phyloP scores from a whole-genome alignment of 2,797 vertebrate species.

The Carcharodon carcharias region DNA sequence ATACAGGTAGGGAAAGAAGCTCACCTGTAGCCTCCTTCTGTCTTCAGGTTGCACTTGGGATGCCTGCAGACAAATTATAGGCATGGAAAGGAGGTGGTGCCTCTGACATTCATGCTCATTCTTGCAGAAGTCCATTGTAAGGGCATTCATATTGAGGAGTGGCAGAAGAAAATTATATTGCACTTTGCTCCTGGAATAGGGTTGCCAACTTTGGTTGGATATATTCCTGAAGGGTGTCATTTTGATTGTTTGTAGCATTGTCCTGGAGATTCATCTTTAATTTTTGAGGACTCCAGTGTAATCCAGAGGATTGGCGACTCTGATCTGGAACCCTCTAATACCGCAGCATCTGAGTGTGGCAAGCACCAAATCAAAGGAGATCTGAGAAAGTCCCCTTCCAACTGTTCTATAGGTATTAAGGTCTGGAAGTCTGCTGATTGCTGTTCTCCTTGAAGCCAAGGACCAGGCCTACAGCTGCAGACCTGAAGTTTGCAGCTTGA shows the following conservation, averaged over 20 bases:
- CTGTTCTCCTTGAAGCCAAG: not conserved
- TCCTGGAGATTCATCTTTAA: not conserved
- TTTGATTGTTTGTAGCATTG: not conserved
- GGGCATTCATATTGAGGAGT: not conserved
- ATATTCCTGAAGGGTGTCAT: too few species aligned
- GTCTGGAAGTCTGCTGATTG: not conserved
- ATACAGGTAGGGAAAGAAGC: not conserved
- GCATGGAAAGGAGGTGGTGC: not conserved
- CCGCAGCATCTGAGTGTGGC: not conserved
- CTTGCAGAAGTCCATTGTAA: not conserved
- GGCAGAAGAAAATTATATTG: not conserved
- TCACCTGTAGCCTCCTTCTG: not conserved
- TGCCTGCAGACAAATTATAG: not conserved
- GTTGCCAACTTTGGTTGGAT: not conserved
- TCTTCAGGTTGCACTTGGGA: not conserved
- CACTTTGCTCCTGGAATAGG: not conserved
- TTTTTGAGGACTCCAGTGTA: not conserved
- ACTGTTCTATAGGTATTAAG: not conserved
- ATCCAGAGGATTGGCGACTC: not conserved
- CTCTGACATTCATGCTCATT: not conserved
- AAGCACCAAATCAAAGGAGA: not conserved
- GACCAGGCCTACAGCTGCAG: too few species aligned
- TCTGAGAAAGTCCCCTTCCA: not conserved
- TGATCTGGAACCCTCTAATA: not conserved
- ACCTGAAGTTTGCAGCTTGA: too few species aligned